Evolutionary conservation across 2,797 vertebrate genomes (phyloP).

Genomic region (Cynopterus sphinx): DNA sequence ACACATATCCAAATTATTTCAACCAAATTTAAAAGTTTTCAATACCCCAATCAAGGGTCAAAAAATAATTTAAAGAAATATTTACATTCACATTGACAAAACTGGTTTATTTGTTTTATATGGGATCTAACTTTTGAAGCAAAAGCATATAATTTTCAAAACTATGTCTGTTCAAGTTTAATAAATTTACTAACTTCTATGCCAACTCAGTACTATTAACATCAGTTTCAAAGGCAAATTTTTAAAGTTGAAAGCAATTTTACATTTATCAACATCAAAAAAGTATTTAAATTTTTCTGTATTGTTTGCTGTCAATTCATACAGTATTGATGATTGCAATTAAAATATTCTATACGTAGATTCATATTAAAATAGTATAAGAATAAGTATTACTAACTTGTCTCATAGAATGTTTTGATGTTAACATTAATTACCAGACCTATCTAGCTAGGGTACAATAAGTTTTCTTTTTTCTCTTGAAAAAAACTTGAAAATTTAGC

Average conservation of each 20-base stretch:
- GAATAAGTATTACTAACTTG: not conserved
- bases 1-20: not conserved
- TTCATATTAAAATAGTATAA: not conserved
- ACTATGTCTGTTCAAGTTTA: not conserved
- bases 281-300: not conserved
- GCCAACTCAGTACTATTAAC: not conserved
- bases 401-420: not conserved
- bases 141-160: slow-evolving; percentile 13
- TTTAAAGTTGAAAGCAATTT: not conserved
- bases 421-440: not conserved
- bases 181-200: not conserved
- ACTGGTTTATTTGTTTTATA: not conserved
- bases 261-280: not conserved
- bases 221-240: not conserved
- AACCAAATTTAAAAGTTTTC: not conserved
- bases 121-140: not conserved
- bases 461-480: not conserved
- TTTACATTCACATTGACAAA: not conserved
- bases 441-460: not conserved
- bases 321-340: not conserved
- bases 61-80: not conserved
- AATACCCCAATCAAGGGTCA: not conserved
- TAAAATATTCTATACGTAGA: not conserved
- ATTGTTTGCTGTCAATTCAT: not conserved
- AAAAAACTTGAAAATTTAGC: not conserved